Evolutionary conservation across 2,113 vertebrate genomes (phyloP).

Genomic region (Marcusenius ussheri): DNA sequence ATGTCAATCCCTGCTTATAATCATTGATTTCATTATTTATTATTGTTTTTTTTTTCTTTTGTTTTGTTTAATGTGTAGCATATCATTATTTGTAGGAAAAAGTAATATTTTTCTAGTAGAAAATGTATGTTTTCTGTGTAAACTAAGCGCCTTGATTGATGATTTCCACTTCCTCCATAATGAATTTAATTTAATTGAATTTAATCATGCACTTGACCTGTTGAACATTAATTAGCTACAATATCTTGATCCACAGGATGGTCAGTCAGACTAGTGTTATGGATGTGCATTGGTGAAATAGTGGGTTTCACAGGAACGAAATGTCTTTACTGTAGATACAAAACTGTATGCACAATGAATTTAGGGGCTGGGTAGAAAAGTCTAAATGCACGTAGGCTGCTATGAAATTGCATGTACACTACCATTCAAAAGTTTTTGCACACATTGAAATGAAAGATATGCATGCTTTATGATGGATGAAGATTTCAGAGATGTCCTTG

Average conservation of each 20-base stretch:
- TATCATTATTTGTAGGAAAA: background rate
- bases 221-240: conserved; percentile 26
- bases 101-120: background rate
- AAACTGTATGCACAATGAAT: background rate
- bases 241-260: conserved; percentile 11
- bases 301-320: background rate
- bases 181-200: background rate
- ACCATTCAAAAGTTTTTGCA: too few relatives aligned
- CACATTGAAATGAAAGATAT: background rate
- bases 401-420: background rate
- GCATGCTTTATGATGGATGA: background rate
- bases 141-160: background rate
- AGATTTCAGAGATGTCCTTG: background rate
- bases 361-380: background rate
- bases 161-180: background rate
- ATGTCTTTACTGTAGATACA: background rate
- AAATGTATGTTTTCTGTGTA: background rate
- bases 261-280: conserved; percentile 26
- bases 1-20: too few relatives aligned
- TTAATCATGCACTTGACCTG: conserved; percentile 14
- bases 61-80: background rate
- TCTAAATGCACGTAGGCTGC: background rate
- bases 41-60: background rate
- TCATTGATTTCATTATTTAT: background rate
- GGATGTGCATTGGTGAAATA: conserved; percentile 14